Percentiles rank a stretch among this genome's conserved stretches.
These are phyloP conservation scores for Vulpes ferrilata DNA, from an alignment of 2,113 vertebrate species.

Conservation along the genomic window DNA sequence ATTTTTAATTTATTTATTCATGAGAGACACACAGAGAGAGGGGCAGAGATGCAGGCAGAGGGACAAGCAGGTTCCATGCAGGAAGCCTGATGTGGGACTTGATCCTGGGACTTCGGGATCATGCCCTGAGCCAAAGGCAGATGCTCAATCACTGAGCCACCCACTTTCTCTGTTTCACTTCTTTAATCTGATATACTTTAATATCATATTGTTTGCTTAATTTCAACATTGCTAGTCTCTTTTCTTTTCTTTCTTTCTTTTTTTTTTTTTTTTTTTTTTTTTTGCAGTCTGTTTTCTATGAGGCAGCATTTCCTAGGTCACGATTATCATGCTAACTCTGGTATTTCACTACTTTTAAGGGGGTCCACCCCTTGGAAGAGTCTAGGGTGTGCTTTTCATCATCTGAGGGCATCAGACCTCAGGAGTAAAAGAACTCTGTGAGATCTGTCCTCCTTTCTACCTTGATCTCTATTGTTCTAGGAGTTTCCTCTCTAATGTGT, in stretches of 20 bases:
- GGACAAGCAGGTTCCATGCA: too few species aligned
- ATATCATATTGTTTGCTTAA: not conserved
- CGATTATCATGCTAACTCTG: not conserved
- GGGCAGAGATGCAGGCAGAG: too few species aligned
- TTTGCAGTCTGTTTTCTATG: not conserved
- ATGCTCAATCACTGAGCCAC: too few species aligned
- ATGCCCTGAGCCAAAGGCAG: too few species aligned
- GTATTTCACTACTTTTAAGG: not conserved
- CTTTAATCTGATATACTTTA: not conserved
- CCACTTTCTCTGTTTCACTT: not conserved
- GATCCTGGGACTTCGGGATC: too few species aligned
- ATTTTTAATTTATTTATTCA: too few species aligned
- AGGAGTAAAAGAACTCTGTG: not conserved
- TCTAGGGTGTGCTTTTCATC: too few species aligned
- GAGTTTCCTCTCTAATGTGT: not conserved
- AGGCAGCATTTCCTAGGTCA: not conserved
- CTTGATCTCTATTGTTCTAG: not conserved
- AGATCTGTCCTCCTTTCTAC: not conserved
- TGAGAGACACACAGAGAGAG: too few species aligned
- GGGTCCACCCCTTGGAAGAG: not conserved
- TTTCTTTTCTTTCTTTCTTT: not conserved
- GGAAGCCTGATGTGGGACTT: too few species aligned
- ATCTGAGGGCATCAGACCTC: not conserved
- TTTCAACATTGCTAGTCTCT: not conserved
- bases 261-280: too few species aligned